A percentile compares a stretch with the other conserved stretches of the same genome.
Conservation (phyloP, 2,797 vertebrate species). For the Carcharodon carcharias region DNA sequence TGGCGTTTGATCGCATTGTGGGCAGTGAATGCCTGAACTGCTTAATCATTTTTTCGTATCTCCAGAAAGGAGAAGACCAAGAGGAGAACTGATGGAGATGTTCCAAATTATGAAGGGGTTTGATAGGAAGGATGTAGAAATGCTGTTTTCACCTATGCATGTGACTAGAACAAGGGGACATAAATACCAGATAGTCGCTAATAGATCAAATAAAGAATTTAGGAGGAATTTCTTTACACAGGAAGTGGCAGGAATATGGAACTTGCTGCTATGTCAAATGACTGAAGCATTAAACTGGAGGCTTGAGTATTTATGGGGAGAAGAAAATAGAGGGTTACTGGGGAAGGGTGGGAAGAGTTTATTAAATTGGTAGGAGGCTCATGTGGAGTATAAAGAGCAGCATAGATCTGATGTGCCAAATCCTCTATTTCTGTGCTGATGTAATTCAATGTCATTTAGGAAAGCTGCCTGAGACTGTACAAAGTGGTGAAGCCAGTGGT, state of each 20-base stretch:
- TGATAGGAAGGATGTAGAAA: neutral
- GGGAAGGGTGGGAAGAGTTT: neutral
- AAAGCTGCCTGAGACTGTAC: neutral
- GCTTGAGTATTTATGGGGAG: neutral
- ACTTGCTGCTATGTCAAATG: too few species aligned
- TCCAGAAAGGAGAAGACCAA: neutral
- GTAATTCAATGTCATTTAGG: neutral
- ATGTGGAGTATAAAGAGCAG: neutral
- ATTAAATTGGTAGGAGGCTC: neutral
- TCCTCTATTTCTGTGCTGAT: neutral
- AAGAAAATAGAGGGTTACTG: neutral
- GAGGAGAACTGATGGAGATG: neutral
- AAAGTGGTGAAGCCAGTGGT: neutral
- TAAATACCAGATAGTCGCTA: neutral
- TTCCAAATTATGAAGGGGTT: neutral
- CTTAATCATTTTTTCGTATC: neutral
- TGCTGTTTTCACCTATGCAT: neutral
- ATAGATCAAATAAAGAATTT: neutral
- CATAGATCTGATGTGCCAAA: neutral
- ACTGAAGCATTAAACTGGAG: too few species aligned
- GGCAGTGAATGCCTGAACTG: neutral
- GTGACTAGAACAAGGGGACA: neutral
- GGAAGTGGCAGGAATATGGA: neutral
- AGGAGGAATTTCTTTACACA: neutral
- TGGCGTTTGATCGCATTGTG: neutral